Evolutionary conservation across 2,888 invertebrate species (phyloP), one percentile per base, ranked within the genome.

Genomic region (Brachyptera putata): DNA sequence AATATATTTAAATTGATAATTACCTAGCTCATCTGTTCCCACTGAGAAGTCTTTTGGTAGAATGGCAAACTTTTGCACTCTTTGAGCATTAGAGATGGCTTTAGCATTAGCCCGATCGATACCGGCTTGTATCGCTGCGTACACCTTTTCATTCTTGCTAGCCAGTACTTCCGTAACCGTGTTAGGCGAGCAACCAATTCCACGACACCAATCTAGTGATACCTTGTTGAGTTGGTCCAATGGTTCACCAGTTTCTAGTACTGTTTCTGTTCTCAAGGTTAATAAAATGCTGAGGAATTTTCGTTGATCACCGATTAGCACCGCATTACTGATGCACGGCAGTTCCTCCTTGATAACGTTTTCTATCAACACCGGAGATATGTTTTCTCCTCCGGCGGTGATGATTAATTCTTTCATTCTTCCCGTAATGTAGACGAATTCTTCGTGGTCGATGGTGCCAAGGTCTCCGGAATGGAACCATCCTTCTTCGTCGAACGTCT

Each of bases 311-410:
- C 95, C 95, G 65, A 95, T 82, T 36, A 95, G 79, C 72, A 95
- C 85, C 1, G 87, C 91, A 75, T 92, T 87, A 66, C 90, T 89
- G 18, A 95, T 74, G 63, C 83, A 81, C 16, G 89, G 84, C 49
- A 95, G 76, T 71, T 89, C 87, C 5, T 83, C 77, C 70, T 89
- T 87, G 18, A 95, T 81, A 49, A 79, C 74, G 69, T 95, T 88
- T 75, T 96, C 95, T 67, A 95, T 91, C 26, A 86, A 83, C 22
- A 93, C 86, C 0, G 95, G 95, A 3, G 95, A 84, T 70, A 92
- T 82, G 74, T 95, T 95, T 77, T 95, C 95, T 30, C 95, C 95
- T 25, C 95, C 95, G 48, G 95, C 94, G 1, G 95, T 96, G 67
- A 95, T 95, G 53, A 95, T 78, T 43, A 95, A 13, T 37, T 67